These are phyloP conservation scores for Eumaeus atala DNA, from an alignment of 1,140 invertebrate species.

Conservation along the genomic window DNA sequence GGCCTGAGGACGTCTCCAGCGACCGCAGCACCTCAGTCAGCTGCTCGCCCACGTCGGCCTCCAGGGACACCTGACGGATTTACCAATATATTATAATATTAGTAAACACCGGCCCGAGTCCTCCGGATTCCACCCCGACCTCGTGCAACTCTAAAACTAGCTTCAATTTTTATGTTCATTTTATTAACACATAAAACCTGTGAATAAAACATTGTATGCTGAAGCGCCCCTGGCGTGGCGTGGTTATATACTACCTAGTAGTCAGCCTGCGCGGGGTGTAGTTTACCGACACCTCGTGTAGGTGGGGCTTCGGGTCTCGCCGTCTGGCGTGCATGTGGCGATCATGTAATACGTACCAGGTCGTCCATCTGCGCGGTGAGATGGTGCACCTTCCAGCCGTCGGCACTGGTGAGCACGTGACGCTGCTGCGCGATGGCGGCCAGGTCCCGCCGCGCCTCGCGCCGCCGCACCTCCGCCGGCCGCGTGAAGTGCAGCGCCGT, in stretches of 20 bases:
- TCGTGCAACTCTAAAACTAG: no score
- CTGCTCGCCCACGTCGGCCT: constrained; percentile 54
- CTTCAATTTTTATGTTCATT: no score
- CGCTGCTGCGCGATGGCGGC: constrained; percentile 86
- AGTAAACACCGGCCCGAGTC: no score
- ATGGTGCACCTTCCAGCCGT: constrained; percentile 96
- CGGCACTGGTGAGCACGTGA: constrained; percentile 90
- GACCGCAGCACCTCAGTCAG: constrained; percentile 41
- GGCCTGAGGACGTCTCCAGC: constrained; percentile 41
- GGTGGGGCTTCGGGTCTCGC: not conserved
- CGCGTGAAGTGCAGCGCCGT: constrained; percentile 88
- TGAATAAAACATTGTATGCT: no score
- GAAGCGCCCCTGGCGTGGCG: no score
- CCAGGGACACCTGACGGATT: constrained; percentile 45
- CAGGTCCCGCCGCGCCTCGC: constrained; percentile 76
- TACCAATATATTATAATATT: not conserved
- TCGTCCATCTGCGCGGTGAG: constrained; percentile 94
- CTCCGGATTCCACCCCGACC: no score
- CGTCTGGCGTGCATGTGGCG: constrained; percentile 22
- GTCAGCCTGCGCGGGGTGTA: not conserved
- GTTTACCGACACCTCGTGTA: not conserved
- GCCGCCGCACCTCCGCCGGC: constrained; percentile 90
- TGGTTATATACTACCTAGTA: no score
- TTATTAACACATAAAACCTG: no score
- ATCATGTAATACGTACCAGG: constrained; percentile 82